Evolutionary conservation across 2,888 invertebrate genomes (phyloP).

Genomic region (Hartigia nigra): DNA sequence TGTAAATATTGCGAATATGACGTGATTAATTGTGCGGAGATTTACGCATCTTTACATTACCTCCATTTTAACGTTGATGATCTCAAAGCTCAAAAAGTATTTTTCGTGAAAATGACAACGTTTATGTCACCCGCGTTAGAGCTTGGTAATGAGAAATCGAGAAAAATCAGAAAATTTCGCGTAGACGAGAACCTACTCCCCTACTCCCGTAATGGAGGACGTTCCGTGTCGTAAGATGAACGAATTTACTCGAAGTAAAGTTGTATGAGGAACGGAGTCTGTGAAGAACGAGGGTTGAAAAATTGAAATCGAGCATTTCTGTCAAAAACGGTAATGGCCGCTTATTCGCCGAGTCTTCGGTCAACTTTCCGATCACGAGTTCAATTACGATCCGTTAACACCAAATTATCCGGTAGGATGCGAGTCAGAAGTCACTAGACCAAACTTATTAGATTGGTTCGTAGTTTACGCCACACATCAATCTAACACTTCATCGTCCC

Average conservation of each 20-base stretch:
- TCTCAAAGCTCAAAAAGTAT: not conserved
- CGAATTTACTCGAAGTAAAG: not conserved
- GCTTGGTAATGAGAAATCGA: not conserved
- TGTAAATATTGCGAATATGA: not conserved
- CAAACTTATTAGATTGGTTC: not conserved
- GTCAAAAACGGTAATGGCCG: not conserved
- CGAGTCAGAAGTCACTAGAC: not conserved
- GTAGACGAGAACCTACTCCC: not conserved
- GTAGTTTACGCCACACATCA: not conserved
- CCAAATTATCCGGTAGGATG: not conserved
- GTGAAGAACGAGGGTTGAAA: not conserved
- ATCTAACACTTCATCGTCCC: not conserved
- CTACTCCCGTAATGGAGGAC: not conserved
- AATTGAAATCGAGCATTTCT: not conserved
- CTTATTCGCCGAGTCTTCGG: not conserved
- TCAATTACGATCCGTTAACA: not conserved
- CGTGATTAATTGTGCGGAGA: not conserved
- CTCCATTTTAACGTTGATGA: not conserved
- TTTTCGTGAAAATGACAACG: not conserved
- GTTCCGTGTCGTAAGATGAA: not conserved
- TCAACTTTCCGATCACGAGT: not conserved
- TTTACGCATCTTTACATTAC: not conserved
- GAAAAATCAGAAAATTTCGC: not conserved
- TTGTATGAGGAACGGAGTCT: not conserved
- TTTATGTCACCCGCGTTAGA: not conserved